Conservation (phyloP, 2,113 vertebrate species). For the Equus quagga region DNA sequence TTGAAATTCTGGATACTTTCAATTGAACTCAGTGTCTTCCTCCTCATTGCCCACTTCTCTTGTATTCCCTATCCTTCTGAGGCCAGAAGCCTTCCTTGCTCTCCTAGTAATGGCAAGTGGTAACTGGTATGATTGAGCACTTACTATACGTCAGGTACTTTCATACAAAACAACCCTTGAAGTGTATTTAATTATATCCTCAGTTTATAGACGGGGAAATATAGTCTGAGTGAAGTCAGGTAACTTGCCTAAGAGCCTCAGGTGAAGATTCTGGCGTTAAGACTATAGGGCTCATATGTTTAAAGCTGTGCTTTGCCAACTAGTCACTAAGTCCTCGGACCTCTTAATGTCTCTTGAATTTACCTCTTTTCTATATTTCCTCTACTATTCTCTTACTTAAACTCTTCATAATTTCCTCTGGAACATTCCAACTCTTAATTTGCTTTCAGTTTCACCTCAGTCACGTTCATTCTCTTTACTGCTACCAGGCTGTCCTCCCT, state of each 20-base stretch:
- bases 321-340: not conserved
- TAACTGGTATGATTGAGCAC: not conserved
- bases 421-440: not conserved
- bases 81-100: not conserved
- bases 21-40: not conserved
- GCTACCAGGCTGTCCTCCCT: not conserved
- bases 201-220: not conserved
- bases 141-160: not conserved
- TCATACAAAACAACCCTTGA: not conserved
- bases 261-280: not conserved
- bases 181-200: not conserved
- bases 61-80: not conserved
- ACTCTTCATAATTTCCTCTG: not conserved
- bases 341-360: not conserved
- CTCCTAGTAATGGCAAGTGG: not conserved
- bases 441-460: not conserved
- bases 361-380: not conserved
- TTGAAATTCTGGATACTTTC: not conserved
- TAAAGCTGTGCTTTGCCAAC: not conserved
- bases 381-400: not conserved
- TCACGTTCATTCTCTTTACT: not conserved
- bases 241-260: not conserved
- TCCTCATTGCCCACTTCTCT: not conserved
- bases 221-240: not conserved
- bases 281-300: not conserved